Evolutionary conservation across 1,140 invertebrate species (phyloP).

Genomic region (Hycleus cichorii): DNA sequence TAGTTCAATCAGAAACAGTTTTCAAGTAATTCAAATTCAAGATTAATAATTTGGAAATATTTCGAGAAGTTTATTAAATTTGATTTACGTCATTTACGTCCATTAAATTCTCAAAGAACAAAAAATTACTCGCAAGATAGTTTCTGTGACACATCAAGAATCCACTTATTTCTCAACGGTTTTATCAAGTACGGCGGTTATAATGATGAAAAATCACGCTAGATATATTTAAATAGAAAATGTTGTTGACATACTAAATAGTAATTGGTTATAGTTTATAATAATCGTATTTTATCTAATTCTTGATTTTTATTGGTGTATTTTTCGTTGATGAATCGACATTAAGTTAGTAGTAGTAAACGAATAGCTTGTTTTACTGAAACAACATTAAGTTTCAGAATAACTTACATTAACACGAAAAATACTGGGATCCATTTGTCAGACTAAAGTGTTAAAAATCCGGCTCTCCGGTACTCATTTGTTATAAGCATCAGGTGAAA

Average conservation of each 20-base stretch:
- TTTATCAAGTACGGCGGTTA: too few species aligned
- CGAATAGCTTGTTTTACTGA: slow-evolving; percentile 11
- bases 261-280: slow-evolving; percentile 5
- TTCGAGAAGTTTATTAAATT: slow-evolving; percentile 6
- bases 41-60: too few species aligned
- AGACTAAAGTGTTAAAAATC: slow-evolving; percentile 10
- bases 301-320: slow-evolving; percentile 4
- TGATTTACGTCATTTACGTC: not conserved
- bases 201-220: too few species aligned
- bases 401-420: slow-evolving; percentile 13
- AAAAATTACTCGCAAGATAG: not conserved
- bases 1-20: too few species aligned
- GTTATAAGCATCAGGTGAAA: not conserved
- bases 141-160: not conserved
- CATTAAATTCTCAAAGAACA: slow-evolving; percentile 1
- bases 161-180: too few species aligned
- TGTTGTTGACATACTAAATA: slow-evolving; percentile 1
- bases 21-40: too few species aligned
- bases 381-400: slow-evolving; percentile 13
- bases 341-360: slow-evolving; percentile 6
- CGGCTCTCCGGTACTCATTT: slow-evolving; percentile 5
- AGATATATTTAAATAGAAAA: slow-evolving; percentile 6
- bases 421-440: slow-evolving; percentile 9
- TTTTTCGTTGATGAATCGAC: slow-evolving; percentile 5
- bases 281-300: slow-evolving; percentile 3